Percentiles rank a stretch among this genome's conserved stretches.
Evolutionary conservation across 1,140 invertebrate genomes (phyloP).

Genomic region (Hylyphantes graminicola): DNA sequence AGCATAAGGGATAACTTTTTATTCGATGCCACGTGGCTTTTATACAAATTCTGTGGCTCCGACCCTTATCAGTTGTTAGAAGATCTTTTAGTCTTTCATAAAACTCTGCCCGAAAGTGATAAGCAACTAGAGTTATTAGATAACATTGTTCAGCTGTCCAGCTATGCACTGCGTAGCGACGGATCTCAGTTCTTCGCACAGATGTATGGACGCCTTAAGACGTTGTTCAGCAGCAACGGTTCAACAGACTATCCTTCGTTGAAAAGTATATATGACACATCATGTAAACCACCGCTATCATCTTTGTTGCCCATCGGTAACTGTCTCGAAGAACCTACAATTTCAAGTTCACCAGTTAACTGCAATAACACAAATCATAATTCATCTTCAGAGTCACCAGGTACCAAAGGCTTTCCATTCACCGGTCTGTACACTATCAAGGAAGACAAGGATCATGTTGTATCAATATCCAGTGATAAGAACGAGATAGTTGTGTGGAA

Average conservation of each 20-base stretch:
- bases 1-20: conserved; percentile 67
- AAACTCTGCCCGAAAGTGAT: conserved; percentile 61
- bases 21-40: conserved; percentile 78
- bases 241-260: conserved; percentile 66
- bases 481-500: conserved; percentile 84
- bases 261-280: conserved; percentile 66
- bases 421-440: conserved; percentile 60
- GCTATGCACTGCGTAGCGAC: conserved; percentile 78
- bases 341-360: conserved; percentile 3
- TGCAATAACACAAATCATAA: conserved; percentile 38
- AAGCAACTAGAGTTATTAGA: conserved; percentile 73
- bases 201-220: conserved; percentile 71
- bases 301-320: conserved; percentile 57
- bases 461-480: conserved; percentile 77
- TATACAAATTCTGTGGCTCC: conserved; percentile 78
- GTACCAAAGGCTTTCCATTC: conserved; percentile 43
- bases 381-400: conserved; percentile 23
- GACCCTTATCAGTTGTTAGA: conserved; percentile 74
- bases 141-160: conserved; percentile 75
- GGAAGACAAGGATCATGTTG: conserved; percentile 75
- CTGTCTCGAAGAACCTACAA: conserved; percentile 59
- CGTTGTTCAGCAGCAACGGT: conserved; percentile 66
- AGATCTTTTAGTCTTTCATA: conserved; percentile 72
- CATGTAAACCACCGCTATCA: conserved; percentile 54
- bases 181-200: conserved; percentile 81